Base-by-base conservation (phyloP, 2,113 vertebrate species). In the Ginglymostoma cirratum region DNA sequence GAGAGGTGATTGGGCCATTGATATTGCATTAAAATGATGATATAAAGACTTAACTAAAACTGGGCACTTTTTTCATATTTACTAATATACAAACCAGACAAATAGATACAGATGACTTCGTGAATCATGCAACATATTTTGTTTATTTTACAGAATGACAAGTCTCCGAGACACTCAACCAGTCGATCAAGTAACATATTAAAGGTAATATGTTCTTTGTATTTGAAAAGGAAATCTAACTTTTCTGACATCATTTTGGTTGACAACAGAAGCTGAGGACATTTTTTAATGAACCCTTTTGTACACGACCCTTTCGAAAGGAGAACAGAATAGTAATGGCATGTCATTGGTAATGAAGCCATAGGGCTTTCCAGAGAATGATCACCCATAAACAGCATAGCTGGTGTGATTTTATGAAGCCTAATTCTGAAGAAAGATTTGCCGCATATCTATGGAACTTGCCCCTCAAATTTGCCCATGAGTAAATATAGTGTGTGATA, bases 161-260 rank as follows among this genome's bases (percentile, higher is more conserved):
- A 99, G 96, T 98, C 98, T 89, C 98, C 98, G 86, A 98, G 98
- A 15, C 97, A 98, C 96, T 99, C 99, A 96, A 97, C 98, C 96
- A 99, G 98, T 97, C 98, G 98, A 97, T 99, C 98, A 95, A 99
- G 99, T 97, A 99, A 98, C 97, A 98, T 99, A 97, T 99, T 99
- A 97, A 99, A 99, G 98, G 99, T 99, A 97, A 55, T 6, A 72
- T 30, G 52, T 95, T 30, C 69, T 17, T 52, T 52, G 4, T 23
- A 48, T 72, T 95, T 30, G 48, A 52, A 23, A 48, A 69, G 12
- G 52, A 52, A 27, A 65, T 19, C 61, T 92, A 15, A 42, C 78
- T 42, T 42, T 83, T 83, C n/a, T 21, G 42, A 17, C 15, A 42
- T 83, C 21, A n/a, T 92, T 4, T 66, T 66, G 5, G 34, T 66